Conservation (phyloP, 2,113 vertebrate genomes). For the Saimiri boliviensis region DNA sequence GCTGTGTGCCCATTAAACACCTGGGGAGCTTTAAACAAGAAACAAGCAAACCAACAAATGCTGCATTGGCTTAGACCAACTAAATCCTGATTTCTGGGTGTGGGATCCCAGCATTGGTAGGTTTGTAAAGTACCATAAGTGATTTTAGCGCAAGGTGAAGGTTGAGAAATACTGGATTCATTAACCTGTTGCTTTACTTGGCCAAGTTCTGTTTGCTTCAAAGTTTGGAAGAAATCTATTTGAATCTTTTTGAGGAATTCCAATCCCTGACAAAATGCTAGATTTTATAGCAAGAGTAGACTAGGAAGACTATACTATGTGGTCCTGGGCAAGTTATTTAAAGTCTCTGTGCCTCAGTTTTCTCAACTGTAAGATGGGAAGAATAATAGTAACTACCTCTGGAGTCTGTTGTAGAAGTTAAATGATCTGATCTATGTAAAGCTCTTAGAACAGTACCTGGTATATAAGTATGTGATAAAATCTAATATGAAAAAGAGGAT, state of each 20-base stretch:
- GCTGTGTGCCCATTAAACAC: background rate
- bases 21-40: background rate
- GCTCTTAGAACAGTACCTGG: background rate
- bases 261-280: background rate
- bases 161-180: background rate
- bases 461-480: background rate
- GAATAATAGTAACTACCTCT: background rate
- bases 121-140: background rate
- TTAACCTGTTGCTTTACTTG: background rate
- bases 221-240: background rate
- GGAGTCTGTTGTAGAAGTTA: constrained; percentile 23
- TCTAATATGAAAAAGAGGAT: background rate
- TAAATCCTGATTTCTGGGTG: background rate
- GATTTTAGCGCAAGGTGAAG: background rate
- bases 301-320: background rate
- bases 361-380: background rate
- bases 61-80: background rate
- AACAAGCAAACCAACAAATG: background rate
- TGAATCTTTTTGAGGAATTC: background rate
- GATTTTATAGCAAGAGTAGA: background rate
- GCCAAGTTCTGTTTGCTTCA: constrained; percentile 9
- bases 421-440: background rate
- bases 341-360: background rate
- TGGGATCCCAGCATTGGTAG: no score
- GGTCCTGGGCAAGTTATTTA: background rate